Conservation (phyloP, 1,140 invertebrate species). For the Lasioglossum albipes region DNA sequence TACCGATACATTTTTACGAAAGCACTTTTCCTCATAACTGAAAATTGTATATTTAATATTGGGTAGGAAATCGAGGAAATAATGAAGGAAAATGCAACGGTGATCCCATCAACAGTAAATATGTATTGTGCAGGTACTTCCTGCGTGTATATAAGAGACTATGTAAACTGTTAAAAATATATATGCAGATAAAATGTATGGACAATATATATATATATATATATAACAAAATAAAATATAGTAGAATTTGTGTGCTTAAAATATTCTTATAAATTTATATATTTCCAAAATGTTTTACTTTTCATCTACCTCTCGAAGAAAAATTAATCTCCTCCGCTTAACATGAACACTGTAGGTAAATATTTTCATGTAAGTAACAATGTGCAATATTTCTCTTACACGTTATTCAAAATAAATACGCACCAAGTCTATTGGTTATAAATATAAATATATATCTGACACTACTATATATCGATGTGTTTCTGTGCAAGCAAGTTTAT, state of each 20-base stretch:
- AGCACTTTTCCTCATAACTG: too few species aligned
- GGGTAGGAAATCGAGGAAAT: neutral
- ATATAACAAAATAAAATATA: constrained; percentile 12
- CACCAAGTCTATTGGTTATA: neutral
- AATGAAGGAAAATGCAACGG: constrained; percentile 13
- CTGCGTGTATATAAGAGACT: neutral
- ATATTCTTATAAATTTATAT: neutral
- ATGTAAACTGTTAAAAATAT: constrained; percentile 38
- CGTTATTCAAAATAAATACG: neutral
- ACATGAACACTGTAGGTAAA: neutral
- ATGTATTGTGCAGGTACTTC: constrained; percentile 19
- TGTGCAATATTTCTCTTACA: neutral
- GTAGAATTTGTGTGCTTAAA: neutral
- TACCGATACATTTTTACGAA: too few species aligned
- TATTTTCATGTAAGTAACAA: neutral
- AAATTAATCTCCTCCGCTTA: neutral
- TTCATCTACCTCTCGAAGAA: neutral
- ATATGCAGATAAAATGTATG: neutral
- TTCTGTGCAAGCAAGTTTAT: constrained; percentile 25
- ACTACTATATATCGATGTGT: neutral
- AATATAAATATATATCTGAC: constrained; percentile 19
- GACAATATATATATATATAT: neutral
- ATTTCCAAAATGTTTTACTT: constrained; percentile 1
- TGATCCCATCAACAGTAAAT: neutral
- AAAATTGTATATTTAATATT: too few species aligned